Base-by-base conservation (phyloP, 2,888 invertebrate species). In the Biston stratarius region DNA sequence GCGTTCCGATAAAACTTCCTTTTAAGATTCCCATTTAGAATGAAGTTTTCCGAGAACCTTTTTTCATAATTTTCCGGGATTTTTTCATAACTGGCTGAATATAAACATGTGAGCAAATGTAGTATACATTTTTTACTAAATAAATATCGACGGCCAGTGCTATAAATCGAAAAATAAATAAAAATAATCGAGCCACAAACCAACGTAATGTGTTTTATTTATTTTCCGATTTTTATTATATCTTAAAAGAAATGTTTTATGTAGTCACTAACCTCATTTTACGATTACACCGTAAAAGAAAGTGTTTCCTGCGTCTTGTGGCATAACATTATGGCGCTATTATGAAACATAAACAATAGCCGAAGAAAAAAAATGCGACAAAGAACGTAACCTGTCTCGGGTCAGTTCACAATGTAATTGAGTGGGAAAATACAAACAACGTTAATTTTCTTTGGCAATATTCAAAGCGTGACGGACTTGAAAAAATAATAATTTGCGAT, bases 381-480 rank as follows among this genome's bases (percentile, higher is more conserved):
- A 78, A 77, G 77, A 79, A 81, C 78, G 80, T 77, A 83, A 82
- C 76, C 69, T 69, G 83, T 83, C 77, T 80, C 80, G 85, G 86
- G 85, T 86, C 88, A 86, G 82, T 81, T 82, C 77, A 77, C 78
- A 78, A 80, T 81, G 76, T 82, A 83, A 86, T 84, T 83, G 81
- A 82, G 80, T 83, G 81, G 78, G 82, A 80, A 82, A 75, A 57
- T 61, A 45, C 63, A 59, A 66, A 68, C 66, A 51, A 66, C 60
- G 69, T 69, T 73, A 70, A 70, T 61, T 61, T 45, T 61, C 61
- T 70, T 62, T 57, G 58, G 51, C 48, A 45, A 36, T 59, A 55
- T 67, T 55, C 33, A 49, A 63, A 60, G 48, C 56, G 63, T 56
- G 49, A 48, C 67, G 48, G 58, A 48, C n/a, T 47, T 24, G 34